Conservation (phyloP, 2,888 invertebrate species). For the Lithophane ornitopus region DNA sequence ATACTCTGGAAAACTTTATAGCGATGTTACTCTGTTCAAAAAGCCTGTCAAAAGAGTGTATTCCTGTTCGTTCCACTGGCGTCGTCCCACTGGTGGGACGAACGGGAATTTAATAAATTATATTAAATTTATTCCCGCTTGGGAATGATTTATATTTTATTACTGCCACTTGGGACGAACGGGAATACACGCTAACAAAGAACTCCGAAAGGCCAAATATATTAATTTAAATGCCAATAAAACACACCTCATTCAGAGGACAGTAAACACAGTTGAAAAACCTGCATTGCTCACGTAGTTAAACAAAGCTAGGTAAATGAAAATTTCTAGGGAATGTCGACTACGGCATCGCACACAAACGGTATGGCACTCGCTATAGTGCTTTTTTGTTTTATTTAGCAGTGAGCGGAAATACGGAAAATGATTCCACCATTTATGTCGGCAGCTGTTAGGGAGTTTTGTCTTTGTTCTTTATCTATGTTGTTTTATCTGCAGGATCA, state of each 20-base stretch:
- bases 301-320: conserved; percentile 30
- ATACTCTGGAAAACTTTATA: neutral
- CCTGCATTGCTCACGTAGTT: conserved; percentile 3
- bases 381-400: conserved; percentile 32
- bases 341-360: conserved; percentile 24
- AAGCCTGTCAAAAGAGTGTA: neutral
- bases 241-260: neutral
- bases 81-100: too few relatives aligned
- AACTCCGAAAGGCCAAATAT: too few relatives aligned
- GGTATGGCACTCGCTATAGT: neutral
- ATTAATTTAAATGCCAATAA: conserved; percentile 13
- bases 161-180: too few relatives aligned
- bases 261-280: conserved; percentile 25
- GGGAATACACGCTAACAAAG: too few relatives aligned
- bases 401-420: conserved; percentile 31
- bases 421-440: conserved; percentile 24
- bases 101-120: too few relatives aligned
- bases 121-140: too few relatives aligned
- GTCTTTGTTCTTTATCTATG: neutral
- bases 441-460: conserved; percentile 10
- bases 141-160: too few relatives aligned
- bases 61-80: too few relatives aligned
- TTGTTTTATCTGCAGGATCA: conserved; percentile 8
- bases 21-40: too few relatives aligned
- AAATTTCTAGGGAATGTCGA: conserved; percentile 13